A percentile compares a stretch with the other conserved stretches of the same genome.
These are phyloP conservation scores for Antedon mediterranea DNA, from an alignment of 53 echinoderm and acorn worm genomes.

Conservation along the genomic window DNA sequence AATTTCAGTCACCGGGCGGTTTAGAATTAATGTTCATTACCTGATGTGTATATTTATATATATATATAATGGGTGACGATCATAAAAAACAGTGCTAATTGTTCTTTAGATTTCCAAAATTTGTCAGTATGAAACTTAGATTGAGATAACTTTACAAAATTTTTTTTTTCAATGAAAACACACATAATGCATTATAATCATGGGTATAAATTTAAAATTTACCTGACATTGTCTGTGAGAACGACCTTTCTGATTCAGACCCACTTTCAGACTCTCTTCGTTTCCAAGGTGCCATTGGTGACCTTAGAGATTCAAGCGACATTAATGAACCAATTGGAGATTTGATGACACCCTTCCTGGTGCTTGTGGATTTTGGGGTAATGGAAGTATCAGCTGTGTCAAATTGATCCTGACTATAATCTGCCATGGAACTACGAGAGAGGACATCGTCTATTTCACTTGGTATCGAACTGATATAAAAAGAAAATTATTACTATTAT, in stretches of 20 bases:
- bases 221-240: constrained; percentile 96
- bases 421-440: constrained; percentile 49
- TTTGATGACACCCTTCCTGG: constrained; percentile 4
- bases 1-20: too few species aligned
- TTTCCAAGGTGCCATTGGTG: constrained; percentile 14
- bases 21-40: too few species aligned
- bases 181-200: too few species aligned
- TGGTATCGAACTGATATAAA: not conserved
- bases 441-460: constrained; percentile 67
- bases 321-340: not conserved
- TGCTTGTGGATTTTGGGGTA: constrained; percentile 29
- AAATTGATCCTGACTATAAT: constrained; percentile 75
- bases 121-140: too few species aligned
- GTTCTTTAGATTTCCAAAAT: too few species aligned
- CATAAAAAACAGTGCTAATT: too few species aligned
- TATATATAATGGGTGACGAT: too few species aligned
- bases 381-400: constrained; percentile 59
- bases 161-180: too few species aligned
- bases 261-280: constrained; percentile 87
- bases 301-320: not conserved
- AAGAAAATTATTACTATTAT: too few species aligned
- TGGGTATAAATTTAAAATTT: not conserved
- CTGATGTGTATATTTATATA: too few species aligned
- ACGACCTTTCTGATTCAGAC: constrained; percentile 84
- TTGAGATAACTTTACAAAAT: too few species aligned